A percentile compares a stretch with the other conserved stretches of the same genome.
These are phyloP conservation scores for Drosophila dunni DNA, from an alignment of 1,140 invertebrate species.

Conservation along the genomic window DNA sequence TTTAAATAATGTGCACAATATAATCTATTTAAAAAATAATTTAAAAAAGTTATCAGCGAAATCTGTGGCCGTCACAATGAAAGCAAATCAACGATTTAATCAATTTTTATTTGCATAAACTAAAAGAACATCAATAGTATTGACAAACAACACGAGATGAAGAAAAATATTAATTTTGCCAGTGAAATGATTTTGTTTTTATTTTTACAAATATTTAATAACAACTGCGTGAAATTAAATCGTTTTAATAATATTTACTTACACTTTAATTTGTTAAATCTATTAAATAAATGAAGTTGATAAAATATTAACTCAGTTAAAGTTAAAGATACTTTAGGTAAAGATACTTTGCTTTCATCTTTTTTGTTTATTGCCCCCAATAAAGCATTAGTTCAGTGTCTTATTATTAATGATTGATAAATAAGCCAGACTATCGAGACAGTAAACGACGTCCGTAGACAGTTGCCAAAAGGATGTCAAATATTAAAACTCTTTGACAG, in stretches of 20 bases:
- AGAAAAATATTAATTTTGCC: background rate
- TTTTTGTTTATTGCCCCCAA: background rate
- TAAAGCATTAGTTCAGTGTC: background rate
- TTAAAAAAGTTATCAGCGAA: background rate
- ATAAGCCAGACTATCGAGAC: background rate
- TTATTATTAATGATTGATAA: conserved; percentile 12
- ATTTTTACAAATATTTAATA: background rate
- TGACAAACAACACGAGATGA: too few relatives aligned
- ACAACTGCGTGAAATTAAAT: too few relatives aligned
- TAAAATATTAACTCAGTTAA: too few relatives aligned
- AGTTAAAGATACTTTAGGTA: background rate
- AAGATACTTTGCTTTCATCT: background rate
- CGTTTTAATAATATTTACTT: too few relatives aligned
- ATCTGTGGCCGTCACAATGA: background rate
- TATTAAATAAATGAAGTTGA: too few relatives aligned
- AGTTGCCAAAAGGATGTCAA: conserved; percentile 23
- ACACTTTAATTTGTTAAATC: too few relatives aligned
- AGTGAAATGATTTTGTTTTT: background rate
- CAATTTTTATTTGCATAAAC: background rate
- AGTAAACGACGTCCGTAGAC: conserved; percentile 3
- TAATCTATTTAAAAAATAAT: too few relatives aligned
- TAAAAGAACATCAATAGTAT: background rate
- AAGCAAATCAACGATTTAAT: conserved; percentile 1
- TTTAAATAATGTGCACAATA: background rate
- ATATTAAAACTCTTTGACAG: conserved; percentile 28